Evolutionary conservation across 2,888 invertebrate species (phyloP), one percentile per base, ranked within the genome.

Genomic region (Callosobruchus maculatus): DNA sequence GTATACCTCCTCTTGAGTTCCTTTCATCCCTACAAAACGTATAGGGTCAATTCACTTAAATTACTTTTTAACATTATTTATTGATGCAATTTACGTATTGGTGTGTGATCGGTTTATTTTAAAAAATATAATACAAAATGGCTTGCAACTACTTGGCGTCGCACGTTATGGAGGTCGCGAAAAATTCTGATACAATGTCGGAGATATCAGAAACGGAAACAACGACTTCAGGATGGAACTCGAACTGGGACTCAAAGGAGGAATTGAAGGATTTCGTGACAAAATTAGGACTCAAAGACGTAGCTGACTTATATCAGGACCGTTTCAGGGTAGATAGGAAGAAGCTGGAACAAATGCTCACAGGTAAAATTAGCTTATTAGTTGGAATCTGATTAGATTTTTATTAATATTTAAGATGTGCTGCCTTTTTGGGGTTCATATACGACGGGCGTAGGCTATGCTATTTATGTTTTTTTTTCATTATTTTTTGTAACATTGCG

Each of bases 311-410:
- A 80, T 90, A 92, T 82, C 95, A 97, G 87, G 97, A 97, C 85
- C 92, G 97, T 86, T 97, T 98, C 88, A 94, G 97, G 82, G 96
- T 98, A 80, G 97, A 98, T 88, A 92, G 98, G 80, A 93, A 94
- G 82, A 96, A 97, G 86, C 88, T 98, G 86, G 98, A 98, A 88
- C 92, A 93, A 83, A 96, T 98, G 96, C 91, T 98, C 78, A 93
- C 94, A 85, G 95, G 97, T 96, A 89, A 89, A 85, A 81, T 13
- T 18, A 69, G 77, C 80, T 74, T 7, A 26, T 26, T n/a, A n/a
- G n/a, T 26, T 26, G 26, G 26, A 26, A 26, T 26, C 26, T 26
- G n/a, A n/a, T n/a, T n/a, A n/a, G n/a, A n/a, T n/a, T n/a, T n/a
- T n/a, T n/a, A n/a, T n/a, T n/a, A n/a, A n/a, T n/a, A n/a, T n/a